These are phyloP conservation scores for Pristionchus pacificus DNA, from an alignment of 1,140 invertebrate genomes.

Conservation along the genomic window DNA sequence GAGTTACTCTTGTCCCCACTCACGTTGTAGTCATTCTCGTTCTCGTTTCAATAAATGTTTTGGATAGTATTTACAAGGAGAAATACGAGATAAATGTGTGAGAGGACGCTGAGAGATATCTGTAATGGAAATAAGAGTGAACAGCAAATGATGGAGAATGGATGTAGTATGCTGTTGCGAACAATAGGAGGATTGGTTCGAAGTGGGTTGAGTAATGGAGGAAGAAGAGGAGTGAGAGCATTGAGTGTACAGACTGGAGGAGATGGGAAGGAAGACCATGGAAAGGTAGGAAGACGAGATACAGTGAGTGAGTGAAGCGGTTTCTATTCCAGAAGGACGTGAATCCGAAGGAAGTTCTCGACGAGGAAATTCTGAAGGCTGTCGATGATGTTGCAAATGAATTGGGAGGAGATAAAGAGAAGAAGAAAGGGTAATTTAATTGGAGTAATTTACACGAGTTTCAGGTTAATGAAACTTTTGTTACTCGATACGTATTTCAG, in stretches of 20 bases:
- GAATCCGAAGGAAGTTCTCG: conserved; percentile 30
- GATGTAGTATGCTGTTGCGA: background rate
- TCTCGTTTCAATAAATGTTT: no score
- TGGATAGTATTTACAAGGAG: no score
- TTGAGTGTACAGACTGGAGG: background rate
- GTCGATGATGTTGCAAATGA: conserved; percentile 25
- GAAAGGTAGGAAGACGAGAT: no score
- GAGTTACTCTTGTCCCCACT: no score
- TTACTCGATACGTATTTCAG: conserved; percentile 24
- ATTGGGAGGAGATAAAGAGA: conserved; percentile 14
- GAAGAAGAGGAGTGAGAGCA: background rate
- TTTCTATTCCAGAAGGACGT: conserved; percentile 28
- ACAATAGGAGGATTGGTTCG: background rate
- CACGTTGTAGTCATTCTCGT: no score
- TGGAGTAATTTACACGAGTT: no score
- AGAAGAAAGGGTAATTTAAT: conserved; percentile 22
- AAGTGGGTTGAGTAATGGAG: conserved; percentile 4
- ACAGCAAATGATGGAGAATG: background rate
- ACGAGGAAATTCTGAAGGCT: conserved; percentile 32
- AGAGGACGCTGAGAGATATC: no score
- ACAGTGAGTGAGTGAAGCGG: no score
- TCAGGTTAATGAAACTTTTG: no score
- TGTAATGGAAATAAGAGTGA: no score
- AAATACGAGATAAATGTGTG: no score
- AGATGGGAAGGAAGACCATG: conserved; percentile 13